A percentile compares a stretch with the other conserved stretches of the same genome.
Evolutionary conservation across 2,797 vertebrate genomes (phyloP).

Genomic region (Capromys pilorides): DNA sequence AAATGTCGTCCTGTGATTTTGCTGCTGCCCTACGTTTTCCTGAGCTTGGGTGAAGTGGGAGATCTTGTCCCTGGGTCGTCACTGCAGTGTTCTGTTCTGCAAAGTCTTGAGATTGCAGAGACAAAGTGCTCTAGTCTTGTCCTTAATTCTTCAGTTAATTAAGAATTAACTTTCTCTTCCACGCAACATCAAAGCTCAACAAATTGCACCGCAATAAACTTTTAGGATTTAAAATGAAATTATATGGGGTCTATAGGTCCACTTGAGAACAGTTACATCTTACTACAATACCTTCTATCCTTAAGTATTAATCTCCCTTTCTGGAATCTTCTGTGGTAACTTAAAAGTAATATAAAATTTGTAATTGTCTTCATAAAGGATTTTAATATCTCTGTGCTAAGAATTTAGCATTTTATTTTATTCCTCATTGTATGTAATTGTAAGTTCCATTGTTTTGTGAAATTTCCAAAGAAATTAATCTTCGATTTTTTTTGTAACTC

Average conservation of each 20-base stretch:
- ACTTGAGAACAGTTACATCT: neutral
- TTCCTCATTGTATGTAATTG: neutral
- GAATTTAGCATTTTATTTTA: neutral
- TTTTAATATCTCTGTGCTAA: neutral
- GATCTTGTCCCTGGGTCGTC: neutral
- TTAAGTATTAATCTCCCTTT: neutral
- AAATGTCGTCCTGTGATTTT: neutral
- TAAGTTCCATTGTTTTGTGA: neutral
- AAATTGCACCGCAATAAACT: neutral
- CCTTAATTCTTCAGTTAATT: neutral
- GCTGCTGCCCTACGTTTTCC: neutral
- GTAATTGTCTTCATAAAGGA: neutral
- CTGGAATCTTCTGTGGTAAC: conserved; percentile 1
- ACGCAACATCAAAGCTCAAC: conserved; percentile 5
- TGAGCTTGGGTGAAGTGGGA: neutral
- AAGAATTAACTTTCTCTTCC: neutral
- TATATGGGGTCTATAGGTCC: neutral
- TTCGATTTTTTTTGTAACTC: neutral
- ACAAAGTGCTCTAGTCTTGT: neutral
- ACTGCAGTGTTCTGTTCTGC: neutral
- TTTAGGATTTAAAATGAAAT: conserved; percentile 13
- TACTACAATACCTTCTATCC: neutral
- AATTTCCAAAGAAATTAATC: neutral
- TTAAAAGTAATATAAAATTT: neutral
- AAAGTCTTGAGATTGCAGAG: neutral